Conservation (phyloP, 1,140 invertebrate genomes). For the Magallana gigas region DNA sequence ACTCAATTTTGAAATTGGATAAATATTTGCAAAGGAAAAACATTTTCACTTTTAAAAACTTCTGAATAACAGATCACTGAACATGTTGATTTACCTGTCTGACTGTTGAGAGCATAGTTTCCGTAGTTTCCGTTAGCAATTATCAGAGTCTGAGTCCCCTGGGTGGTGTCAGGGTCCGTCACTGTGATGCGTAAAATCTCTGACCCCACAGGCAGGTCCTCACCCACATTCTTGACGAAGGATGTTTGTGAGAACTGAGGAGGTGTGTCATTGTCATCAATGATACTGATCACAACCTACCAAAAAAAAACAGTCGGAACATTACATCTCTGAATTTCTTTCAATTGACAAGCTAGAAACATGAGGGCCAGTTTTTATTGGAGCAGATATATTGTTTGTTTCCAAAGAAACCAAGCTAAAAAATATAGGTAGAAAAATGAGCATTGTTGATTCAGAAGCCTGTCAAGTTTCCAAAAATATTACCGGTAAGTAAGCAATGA, state of each 20-base stretch:
- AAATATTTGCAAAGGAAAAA: neutral
- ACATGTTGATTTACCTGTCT: constrained; percentile 60
- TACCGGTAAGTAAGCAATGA: too few species aligned
- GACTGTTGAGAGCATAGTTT: constrained; percentile 57
- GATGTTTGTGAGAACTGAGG: constrained; percentile 70
- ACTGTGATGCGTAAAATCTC: constrained; percentile 56
- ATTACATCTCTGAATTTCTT: too few species aligned
- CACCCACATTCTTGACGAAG: constrained; percentile 66
- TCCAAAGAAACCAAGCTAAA: too few species aligned
- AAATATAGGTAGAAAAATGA: too few species aligned
- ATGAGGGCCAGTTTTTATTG: too few species aligned
- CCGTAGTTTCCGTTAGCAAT: constrained; percentile 60
- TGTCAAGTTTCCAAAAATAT: too few species aligned
- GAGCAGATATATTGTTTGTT: too few species aligned
- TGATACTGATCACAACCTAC: constrained; percentile 79
- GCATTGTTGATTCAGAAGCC: too few species aligned
- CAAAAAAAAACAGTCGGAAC: constrained; percentile 49
- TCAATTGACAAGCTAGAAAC: too few species aligned
- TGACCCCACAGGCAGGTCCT: constrained; percentile 55
- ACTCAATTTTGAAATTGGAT: neutral
- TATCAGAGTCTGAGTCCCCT: constrained; percentile 56
- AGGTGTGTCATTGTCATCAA: constrained; percentile 76
- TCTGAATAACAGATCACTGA: too few species aligned
- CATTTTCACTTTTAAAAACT: too few species aligned
- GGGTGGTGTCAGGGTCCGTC: constrained; percentile 64